Base-by-base conservation (phyloP, 2,797 vertebrate species). In the Salmo trutta region DNA sequence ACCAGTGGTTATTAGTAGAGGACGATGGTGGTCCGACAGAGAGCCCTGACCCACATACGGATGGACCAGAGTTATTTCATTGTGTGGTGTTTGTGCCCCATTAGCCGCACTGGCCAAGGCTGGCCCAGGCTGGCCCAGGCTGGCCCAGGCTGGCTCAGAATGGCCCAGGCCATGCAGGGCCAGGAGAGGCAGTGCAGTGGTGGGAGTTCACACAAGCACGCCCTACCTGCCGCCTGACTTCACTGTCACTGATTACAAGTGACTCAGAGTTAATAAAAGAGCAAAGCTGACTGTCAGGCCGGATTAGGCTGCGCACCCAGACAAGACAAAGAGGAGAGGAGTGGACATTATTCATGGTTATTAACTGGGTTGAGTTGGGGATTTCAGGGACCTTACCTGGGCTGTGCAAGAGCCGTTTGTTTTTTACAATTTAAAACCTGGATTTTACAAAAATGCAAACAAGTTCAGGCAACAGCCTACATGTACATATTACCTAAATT, bases 251-350 rank as follows among this genome's bases (percentile, higher is more conserved):
- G 95, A 96, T 96, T 95, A 93, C 92, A 96, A 96, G 96, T 95
- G 96, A 96, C 93, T 78, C 95, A 95, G 92, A 95, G 94, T 95
- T 95, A 96, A 97, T 96, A 96, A 97, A 97, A 96, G 95, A 96
- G 95, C 95, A 96, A 96, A 97, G 95, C 95, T 96, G 90, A 93
- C 95, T 97, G 97, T 98, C 97, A 97, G 95, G 92, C 92, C 90
- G 89, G 93, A 98, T 98, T 97, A 98, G 95, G 90, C 91, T 91
- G 92, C 87, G 92, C 91, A 93, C 88, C 91, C 93, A 94, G 94
- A 96, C 94, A 93, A 96, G 95, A 98, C 95, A 95, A 96, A 96
- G 94, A 94, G 94, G 91, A 93, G 94, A 93, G 92, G 94, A 90
- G 88, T 24, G 92, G 75, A 92, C 94, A 94, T 96, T 96, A 95